A percentile compares a stretch with the other conserved stretches of the same genome.
phyloP scores from a whole-genome alignment of 1,140 invertebrate species.

The Ceratina calcarata region DNA sequence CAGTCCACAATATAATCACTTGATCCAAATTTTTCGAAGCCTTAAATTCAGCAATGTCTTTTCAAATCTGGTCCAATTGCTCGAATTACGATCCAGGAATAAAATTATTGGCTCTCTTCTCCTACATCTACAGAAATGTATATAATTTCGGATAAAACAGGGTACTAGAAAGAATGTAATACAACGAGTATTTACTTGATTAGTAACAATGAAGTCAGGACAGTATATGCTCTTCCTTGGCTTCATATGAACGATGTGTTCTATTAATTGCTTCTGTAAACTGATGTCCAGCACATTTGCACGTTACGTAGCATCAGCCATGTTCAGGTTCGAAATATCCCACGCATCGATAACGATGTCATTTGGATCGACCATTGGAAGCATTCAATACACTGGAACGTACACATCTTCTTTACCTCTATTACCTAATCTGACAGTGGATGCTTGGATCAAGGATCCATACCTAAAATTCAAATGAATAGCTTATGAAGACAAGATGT shows the following conservation, averaged over 20 bases:
- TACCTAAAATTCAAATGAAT: constrained; percentile 84
- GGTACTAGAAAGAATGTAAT: background rate
- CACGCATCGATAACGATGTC: constrained; percentile 95
- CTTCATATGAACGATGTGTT: constrained; percentile 87
- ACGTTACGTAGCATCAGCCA: constrained; percentile 92
- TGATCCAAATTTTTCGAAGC: constrained; percentile 85
- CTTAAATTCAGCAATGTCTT: constrained; percentile 93
- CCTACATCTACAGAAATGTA: constrained; percentile 77
- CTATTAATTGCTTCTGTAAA: constrained; percentile 87
- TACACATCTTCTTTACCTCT: constrained; percentile 87
- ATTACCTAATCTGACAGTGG: constrained; percentile 90
- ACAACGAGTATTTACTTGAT: constrained; percentile 85
- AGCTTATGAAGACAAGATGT: background rate
- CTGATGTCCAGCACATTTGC: constrained; percentile 88
- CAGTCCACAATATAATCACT: constrained; percentile 96
- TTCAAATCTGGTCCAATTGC: constrained; percentile 87
- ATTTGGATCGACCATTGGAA: constrained; percentile 95
- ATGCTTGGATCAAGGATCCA: constrained; percentile 94
- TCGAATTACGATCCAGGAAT: constrained; percentile 86
- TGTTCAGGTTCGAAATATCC: constrained; percentile 94
- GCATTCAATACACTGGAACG: constrained; percentile 89
- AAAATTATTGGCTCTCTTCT: constrained; percentile 91
- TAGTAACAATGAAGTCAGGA: constrained; percentile 97
- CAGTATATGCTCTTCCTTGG: constrained; percentile 94
- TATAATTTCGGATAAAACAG: background rate